A percentile compares a stretch with the other conserved stretches of the same genome.
Evolutionary conservation across 2,113 vertebrate genomes (phyloP).

Genomic region (Natator depressus): DNA sequence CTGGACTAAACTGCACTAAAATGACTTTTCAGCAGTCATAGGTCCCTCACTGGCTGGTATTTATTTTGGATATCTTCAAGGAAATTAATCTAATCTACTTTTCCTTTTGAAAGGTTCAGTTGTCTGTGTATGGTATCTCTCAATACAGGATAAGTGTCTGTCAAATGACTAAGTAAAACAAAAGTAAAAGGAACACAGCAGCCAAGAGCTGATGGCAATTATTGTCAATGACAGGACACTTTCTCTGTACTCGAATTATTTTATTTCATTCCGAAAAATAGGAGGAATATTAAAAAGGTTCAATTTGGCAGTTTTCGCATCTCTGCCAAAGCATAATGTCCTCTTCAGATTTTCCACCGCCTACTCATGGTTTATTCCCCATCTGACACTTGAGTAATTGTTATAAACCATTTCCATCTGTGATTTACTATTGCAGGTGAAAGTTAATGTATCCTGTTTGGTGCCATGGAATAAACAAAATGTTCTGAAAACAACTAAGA

Average conservation of each 20-base stretch:
- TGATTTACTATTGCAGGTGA: slow-evolving; percentile 49
- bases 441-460: slow-evolving; percentile 56
- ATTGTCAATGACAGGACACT: slow-evolving; percentile 16
- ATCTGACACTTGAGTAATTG: slow-evolving; percentile 59
- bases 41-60: not conserved
- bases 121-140: not conserved
- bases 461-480: slow-evolving; percentile 9
- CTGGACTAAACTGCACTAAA: not conserved
- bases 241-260: slow-evolving; percentile 29
- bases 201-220: not conserved
- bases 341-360: not conserved
- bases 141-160: slow-evolving; percentile 1
- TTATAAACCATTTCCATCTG: slow-evolving; percentile 56
- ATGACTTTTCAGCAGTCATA: not conserved
- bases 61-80: not conserved
- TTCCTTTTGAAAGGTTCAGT: slow-evolving; percentile 20
- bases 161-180: slow-evolving; percentile 41
- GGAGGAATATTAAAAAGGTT: slow-evolving; percentile 52
- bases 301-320: not conserved
- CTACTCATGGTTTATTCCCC: slow-evolving; percentile 26
- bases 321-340: slow-evolving; percentile 35
- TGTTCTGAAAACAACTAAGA: not conserved
- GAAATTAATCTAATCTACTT: slow-evolving; percentile 18
- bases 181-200: not conserved
- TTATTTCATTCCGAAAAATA: slow-evolving; percentile 29